Evolutionary conservation across 2,797 vertebrate species (phyloP), one percentile per base, ranked within the genome.

Genomic region (Sphaeramia orbicularis): DNA sequence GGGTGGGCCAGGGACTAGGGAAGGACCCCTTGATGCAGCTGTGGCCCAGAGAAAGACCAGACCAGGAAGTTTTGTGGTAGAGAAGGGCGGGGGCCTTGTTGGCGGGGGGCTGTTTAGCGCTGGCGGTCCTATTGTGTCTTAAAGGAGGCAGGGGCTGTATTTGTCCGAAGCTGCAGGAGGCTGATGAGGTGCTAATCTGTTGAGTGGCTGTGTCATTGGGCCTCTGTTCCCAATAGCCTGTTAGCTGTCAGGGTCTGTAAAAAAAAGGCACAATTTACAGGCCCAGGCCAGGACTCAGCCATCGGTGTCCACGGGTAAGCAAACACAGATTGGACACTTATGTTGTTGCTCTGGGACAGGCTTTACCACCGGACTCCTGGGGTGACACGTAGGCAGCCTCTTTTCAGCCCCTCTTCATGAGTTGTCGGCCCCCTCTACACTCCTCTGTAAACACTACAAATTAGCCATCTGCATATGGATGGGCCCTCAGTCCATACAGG

Each of bases 111-210:
- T 94, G 93, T 95, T 95, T 95, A 96, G 96, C 92, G 84, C 93
- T 90, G 90, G 92, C 79, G 54, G 76, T 69, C 49, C 81, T 78
- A 92, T 96, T 93, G 96, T 96, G 94, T 95, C 95, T 94, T 95
- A 85, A 89, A 83, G 83, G 85, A 89, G 93, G 90, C 91, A 89
- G 91, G 80, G 92, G 88, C 86, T 72, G 87, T 97, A 96, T 97
- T 99, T 98, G 95, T 95, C 78, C 48, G 90, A 87, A 94, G 74
- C 96, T 89, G 92, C 92, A 91, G 96, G 97, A 93, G 95, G 93
- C 89, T 96, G 95, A 98, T 93, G 96, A 97, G 96, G 95, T 96
- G 95, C 87, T 96, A 97, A 98, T 96, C 91, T 90, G 91, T 90
- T 89, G 89, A 92, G 87, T 86, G 89, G 80, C 80, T 56, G 82